phyloP scores from a whole-genome alignment of 2,113 vertebrate species.

The Psittacula cyanocephala region DNA sequence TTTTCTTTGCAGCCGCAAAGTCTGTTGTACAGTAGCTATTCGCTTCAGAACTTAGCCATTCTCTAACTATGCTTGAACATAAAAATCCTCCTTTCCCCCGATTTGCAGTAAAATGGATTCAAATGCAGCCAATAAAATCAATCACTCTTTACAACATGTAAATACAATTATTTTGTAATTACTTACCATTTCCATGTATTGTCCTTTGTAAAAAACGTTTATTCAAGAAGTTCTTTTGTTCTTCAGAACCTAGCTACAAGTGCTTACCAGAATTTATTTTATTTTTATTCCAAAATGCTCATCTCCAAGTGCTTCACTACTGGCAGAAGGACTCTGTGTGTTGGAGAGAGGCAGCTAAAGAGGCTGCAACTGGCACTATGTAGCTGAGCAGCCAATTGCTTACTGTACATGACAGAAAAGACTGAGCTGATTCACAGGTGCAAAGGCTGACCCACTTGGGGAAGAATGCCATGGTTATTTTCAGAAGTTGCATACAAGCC shows the following conservation, averaged over 20 bases:
- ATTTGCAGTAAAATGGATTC: background rate
- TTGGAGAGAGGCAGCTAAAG: background rate
- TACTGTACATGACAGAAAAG: background rate
- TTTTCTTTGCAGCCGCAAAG: background rate
- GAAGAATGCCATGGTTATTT: background rate
- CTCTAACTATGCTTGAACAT: background rate
- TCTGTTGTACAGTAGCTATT: background rate
- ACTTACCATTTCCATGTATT: slow-evolving; percentile 15
- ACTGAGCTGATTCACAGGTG: slow-evolving; percentile 27
- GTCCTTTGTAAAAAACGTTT: background rate
- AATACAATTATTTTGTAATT: background rate
- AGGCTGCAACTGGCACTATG: background rate
- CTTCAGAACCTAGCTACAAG: background rate
- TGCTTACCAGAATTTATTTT: background rate
- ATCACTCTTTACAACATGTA: background rate
- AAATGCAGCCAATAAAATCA: background rate
- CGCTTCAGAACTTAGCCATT: background rate
- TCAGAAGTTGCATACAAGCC: background rate
- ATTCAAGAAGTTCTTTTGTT: background rate
- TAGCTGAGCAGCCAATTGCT: background rate
- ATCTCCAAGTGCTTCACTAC: background rate
- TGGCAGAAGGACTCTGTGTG: background rate
- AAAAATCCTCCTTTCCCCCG: background rate
- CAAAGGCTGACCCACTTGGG: background rate
- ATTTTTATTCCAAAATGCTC: background rate